These are phyloP conservation scores for Thunnus maccoyii DNA, from an alignment of 2,113 vertebrate genomes.

Conservation along the genomic window DNA sequence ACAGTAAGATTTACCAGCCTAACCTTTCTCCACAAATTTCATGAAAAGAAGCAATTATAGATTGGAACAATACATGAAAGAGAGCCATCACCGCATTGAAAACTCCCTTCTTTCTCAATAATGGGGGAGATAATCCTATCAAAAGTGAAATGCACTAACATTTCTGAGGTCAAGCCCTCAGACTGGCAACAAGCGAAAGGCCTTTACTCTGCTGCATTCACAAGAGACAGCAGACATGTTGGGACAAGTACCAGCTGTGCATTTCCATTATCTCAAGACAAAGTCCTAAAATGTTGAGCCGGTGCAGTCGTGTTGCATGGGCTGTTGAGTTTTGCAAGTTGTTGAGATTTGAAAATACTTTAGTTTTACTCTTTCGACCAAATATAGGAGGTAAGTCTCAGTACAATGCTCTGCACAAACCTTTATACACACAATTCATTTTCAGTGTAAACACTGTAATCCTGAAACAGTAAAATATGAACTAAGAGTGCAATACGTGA, in stretches of 20 bases:
- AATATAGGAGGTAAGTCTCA: background rate
- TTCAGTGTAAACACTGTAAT: slow-evolving; percentile 17
- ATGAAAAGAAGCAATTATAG: slow-evolving; percentile 86
- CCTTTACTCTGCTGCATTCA: slow-evolving; percentile 35
- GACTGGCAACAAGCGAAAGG: slow-evolving; percentile 41
- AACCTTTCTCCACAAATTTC: slow-evolving; percentile 67
- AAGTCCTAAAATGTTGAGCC: background rate
- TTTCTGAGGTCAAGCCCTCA: slow-evolving; percentile 70
- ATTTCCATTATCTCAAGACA: slow-evolving; percentile 33
- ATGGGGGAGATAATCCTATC: slow-evolving; percentile 78
- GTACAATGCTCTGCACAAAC: background rate
- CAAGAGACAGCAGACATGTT: slow-evolving; percentile 20
- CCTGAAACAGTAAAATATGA: slow-evolving; percentile 45
- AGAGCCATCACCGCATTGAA: slow-evolving; percentile 60
- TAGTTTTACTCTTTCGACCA: background rate
- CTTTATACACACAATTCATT: slow-evolving; percentile 21
- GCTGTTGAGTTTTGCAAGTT: background rate
- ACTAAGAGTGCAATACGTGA: slow-evolving; percentile 9
- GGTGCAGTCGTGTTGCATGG: background rate
- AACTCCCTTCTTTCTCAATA: slow-evolving; percentile 64
- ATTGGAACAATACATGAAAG: slow-evolving; percentile 79
- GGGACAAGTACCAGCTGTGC: slow-evolving; percentile 18
- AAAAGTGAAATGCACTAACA: slow-evolving; percentile 76
- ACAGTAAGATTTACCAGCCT: slow-evolving; percentile 62
- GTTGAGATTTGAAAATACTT: slow-evolving; percentile 5